These are phyloP conservation scores for Amblyopsis rosae DNA, from an alignment of 2,113 vertebrate species.

Conservation along the genomic window DNA sequence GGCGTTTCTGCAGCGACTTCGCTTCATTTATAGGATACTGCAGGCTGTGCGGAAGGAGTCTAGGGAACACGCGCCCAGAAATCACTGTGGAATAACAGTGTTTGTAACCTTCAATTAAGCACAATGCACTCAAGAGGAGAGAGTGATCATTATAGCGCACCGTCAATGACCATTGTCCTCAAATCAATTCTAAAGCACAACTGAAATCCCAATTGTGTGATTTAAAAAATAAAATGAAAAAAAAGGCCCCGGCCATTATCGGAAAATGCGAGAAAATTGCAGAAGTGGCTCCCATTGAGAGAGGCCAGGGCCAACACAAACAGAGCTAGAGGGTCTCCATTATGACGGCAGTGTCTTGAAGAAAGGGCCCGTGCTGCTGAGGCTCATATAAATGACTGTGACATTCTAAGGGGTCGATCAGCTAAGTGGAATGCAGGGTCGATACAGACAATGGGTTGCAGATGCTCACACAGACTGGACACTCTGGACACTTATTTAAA, in stretches of 20 bases:
- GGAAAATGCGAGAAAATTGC: conserved; percentile 46
- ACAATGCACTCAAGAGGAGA: conserved; percentile 16
- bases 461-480: conserved; percentile 6
- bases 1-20: neutral
- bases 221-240: conserved; percentile 21
- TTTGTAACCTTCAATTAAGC: conserved; percentile 20
- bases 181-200: conserved; percentile 32
- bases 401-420: conserved; percentile 70
- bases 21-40: neutral
- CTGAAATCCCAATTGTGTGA: conserved; percentile 34
- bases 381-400: conserved; percentile 64
- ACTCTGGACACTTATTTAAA: conserved; percentile 1
- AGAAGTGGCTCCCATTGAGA: conserved; percentile 35
- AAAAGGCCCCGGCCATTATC: conserved; percentile 18
- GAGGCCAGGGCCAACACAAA: conserved; percentile 33
- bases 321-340: conserved; percentile 48
- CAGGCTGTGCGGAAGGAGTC: too few species aligned
- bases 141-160: conserved; percentile 23
- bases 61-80: too few species aligned
- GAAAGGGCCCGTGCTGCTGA: conserved; percentile 21
- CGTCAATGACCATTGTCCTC: conserved; percentile 32
- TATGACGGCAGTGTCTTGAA: conserved; percentile 35
- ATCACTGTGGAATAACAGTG: neutral
- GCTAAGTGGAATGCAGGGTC: conserved; percentile 58
- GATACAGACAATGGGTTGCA: conserved; percentile 49